These are phyloP conservation scores for Danionella dracula DNA, from an alignment of 2,797 vertebrate genomes.

Conservation along the genomic window DNA sequence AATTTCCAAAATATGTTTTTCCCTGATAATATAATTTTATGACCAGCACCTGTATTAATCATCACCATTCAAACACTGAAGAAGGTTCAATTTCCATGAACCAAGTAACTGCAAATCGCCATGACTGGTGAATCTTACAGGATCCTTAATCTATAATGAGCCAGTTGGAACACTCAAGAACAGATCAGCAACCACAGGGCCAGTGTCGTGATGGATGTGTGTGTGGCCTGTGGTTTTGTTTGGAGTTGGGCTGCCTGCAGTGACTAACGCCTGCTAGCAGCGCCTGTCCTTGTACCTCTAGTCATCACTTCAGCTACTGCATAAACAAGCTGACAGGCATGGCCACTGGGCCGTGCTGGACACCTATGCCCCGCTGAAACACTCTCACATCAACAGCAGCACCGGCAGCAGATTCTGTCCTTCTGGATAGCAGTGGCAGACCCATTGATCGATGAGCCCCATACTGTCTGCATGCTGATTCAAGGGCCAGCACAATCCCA, in stretches of 20 bases:
- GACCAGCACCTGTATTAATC: no score
- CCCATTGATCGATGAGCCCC: slow-evolving; percentile 25
- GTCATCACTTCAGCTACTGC: slow-evolving; percentile 38
- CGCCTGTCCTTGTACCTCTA: slow-evolving; percentile 43
- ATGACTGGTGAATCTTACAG: slow-evolving; percentile 28
- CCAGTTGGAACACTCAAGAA: slow-evolving; percentile 20
- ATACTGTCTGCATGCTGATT: slow-evolving; percentile 42
- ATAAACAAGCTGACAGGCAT: slow-evolving; percentile 43
- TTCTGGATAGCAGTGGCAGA: slow-evolving; percentile 22
- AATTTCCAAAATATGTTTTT: no score
- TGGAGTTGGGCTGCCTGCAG: slow-evolving; percentile 26
- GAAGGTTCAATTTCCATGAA: slow-evolving; percentile 30
- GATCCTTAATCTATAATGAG: slow-evolving; percentile 38
- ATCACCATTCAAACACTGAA: no score
- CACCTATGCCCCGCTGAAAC: slow-evolving; percentile 27
- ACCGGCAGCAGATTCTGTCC: slow-evolving; percentile 12
- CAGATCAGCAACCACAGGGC: slow-evolving; percentile 12
- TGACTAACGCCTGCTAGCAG: slow-evolving; percentile 30
- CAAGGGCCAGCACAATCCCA: background rate
- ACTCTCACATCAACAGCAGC: slow-evolving; percentile 13
- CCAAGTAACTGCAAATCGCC: slow-evolving; percentile 11
- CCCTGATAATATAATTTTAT: no score
- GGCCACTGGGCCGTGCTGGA: slow-evolving; percentile 28
- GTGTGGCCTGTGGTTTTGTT: slow-evolving; percentile 12
- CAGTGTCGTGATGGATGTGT: slow-evolving; percentile 35